Base-by-base conservation (phyloP, 2,888 invertebrate genomes). In the Lagria hirta region DNA sequence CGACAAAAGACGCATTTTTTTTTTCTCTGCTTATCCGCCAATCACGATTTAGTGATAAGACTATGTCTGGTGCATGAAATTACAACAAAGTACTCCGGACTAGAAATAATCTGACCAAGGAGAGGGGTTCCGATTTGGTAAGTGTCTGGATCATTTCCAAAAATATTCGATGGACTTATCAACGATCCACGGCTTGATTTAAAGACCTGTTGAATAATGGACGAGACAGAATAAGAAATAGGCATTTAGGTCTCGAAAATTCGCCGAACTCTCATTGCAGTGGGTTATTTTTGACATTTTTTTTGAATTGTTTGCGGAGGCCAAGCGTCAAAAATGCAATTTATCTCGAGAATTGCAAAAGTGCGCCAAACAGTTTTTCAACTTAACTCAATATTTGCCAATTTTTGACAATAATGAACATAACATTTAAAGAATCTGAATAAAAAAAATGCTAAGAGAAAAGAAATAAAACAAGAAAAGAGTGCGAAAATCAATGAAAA, bases 91-190 rank as follows among this genome's bases (percentile, higher is more conserved):
- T 61, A 63, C 51, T 18, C 42, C 21, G n/a, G 62, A 62, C 65
- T 64, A 63, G 66, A 68, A 69, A 69, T 70, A 70, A 66, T 60
- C 60, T 56, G 62, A n/a, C n/a, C 62, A 55, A 57, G 57, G 50
- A 36, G 49, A 48, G 50, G 48, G 55, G n/a, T 54, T 60, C 60
- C 43, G 57, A 60, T 62, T 61, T 57, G 61, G 62, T 56, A 51
- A 54, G 52, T 56, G 54, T 55, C 60, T 67, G 68, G 69, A 65
- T 55, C 54, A 49, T 51, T 44, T 68, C 68, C 68, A 68, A 66
- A 62, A 53, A 57, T 51, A 55, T 52, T 51, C 45, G 43, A 51
- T 43, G 58, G 43, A 49, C 45, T 52, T 56, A 58, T 59, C 61
- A 58, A 26, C 45, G 54, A 57, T 54, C 32, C 51, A 56, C 57